phyloP scores from a whole-genome alignment of 2,113 vertebrate species.

The Etheostoma cragini region DNA sequence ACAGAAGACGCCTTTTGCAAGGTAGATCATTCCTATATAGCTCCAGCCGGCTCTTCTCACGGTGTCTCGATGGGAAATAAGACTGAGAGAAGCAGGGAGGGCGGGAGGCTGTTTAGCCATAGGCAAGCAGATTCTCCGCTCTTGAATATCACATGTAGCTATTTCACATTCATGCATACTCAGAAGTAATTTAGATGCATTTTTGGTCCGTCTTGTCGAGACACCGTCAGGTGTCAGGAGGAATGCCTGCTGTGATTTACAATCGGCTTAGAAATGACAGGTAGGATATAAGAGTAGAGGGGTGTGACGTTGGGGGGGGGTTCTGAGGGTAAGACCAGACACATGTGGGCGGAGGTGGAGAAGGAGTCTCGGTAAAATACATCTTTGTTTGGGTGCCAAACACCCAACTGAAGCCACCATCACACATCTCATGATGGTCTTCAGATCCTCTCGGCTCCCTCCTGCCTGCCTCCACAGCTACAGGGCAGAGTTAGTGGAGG shows the following conservation, averaged over 20 bases:
- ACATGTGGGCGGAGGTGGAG: conserved; percentile 43
- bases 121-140: conserved; percentile 44
- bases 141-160: conserved; percentile 58
- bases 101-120: conserved; percentile 25
- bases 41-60: conserved; percentile 32
- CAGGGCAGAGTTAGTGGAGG: background rate
- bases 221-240: conserved; percentile 53
- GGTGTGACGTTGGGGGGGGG: background rate
- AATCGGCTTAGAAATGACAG: conserved; percentile 48
- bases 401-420: conserved; percentile 4
- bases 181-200: conserved; percentile 41
- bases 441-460: conserved; percentile 13
- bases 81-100: conserved; percentile 15
- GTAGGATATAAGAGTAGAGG: conserved; percentile 27
- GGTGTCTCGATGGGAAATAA: conserved; percentile 28
- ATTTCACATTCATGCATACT: conserved; percentile 40
- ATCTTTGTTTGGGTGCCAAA: conserved; percentile 49
- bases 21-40: background rate
- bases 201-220: conserved; percentile 54
- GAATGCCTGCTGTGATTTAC: conserved; percentile 64
- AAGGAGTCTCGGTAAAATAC: conserved; percentile 39
- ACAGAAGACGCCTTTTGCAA: conserved; percentile 35
- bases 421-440: conserved; percentile 4
- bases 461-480: background rate
- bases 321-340: conserved; percentile 59